phyloP scores from a whole-genome alignment of 2,888 invertebrate species.

The Alviniconcha strummeri region DNA sequence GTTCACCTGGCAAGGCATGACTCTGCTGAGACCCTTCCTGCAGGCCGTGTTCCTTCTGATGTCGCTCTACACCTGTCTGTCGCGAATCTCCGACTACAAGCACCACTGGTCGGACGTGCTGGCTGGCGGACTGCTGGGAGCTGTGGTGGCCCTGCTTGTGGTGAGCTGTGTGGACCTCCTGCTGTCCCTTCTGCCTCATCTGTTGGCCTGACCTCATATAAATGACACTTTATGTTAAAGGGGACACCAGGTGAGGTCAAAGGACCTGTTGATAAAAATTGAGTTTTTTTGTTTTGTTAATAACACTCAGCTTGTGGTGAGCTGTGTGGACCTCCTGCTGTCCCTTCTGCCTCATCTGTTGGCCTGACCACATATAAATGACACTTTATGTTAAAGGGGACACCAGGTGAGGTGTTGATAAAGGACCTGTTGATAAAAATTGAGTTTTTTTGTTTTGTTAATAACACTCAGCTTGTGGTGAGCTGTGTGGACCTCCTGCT shows the following conservation, averaged over 20 bases:
- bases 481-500: constrained; percentile 34
- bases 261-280: background rate
- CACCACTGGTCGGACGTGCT: constrained; percentile 99
- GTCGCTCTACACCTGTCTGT: constrained; percentile 80
- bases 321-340: constrained; percentile 34
- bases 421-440: background rate
- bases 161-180: constrained; percentile 51
- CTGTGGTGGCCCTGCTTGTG: constrained; percentile 70
- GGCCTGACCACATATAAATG: background rate
- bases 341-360: background rate
- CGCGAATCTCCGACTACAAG: constrained; percentile 95
- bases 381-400: no score
- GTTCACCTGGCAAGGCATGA: constrained; percentile 86
- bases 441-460: background rate
- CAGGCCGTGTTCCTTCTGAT: constrained; percentile 87
- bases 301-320: constrained; percentile 60
- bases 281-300: no score
- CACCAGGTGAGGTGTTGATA: constrained; percentile 36
- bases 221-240: no score
- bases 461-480: constrained; percentile 60
- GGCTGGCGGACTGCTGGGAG: constrained; percentile 80
- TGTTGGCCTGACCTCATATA: background rate
- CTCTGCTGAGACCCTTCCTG: constrained; percentile 87
- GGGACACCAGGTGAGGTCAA: no score
- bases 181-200: background rate